Evolutionary conservation across 1,140 invertebrate species (phyloP), one percentile per base, ranked within the genome.

Genomic region (Psilanteris sp.): DNA sequence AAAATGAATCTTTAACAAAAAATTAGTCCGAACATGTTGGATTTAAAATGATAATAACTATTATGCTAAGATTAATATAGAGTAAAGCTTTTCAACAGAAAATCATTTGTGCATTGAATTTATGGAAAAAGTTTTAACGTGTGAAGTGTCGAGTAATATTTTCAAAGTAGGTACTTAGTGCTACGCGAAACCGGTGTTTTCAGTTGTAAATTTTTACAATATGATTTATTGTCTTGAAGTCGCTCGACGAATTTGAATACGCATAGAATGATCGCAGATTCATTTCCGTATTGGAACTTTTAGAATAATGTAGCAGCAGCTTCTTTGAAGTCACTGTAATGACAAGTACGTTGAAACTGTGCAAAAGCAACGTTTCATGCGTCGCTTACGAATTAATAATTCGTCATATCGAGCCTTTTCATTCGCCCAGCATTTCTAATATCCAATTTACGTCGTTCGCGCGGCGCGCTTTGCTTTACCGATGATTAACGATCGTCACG

Each of bases 381-480:
- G 55, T 43, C 44, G 37, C 55, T 54, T 18, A 15, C 27, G 36
- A 71, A 61, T 71, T 61, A 61, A 44, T 61, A 61, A 71, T 71
- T 71, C 46, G 55, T 54, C 67, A 37, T 61, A 61, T 61, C 48
- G 37, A 54, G 37, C 54, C 54, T 57, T 54, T 50, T 48, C 64
- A 39, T 57, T 44, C 29, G 18, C 31, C 9, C 27, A 24, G 8
- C 36, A 67, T 52, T 48, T 52, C 66, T 59, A 29, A 61, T 59
- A 70, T 70, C 37, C 44, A 70, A 70, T 70, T 70, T 50, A 48
- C 29, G 43, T 59, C 54, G 20, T 68, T 59, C 39, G 10, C 13
- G 20, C 48, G 9, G 9, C 22, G 29, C 10, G 10, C 29, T 41
- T 66, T 50, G 24, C 13, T 27, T 8, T 32, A 24, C n/a, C 5